phyloP scores from a whole-genome alignment of 2,888 invertebrate genomes.

The Drosophila pullipes region DNA sequence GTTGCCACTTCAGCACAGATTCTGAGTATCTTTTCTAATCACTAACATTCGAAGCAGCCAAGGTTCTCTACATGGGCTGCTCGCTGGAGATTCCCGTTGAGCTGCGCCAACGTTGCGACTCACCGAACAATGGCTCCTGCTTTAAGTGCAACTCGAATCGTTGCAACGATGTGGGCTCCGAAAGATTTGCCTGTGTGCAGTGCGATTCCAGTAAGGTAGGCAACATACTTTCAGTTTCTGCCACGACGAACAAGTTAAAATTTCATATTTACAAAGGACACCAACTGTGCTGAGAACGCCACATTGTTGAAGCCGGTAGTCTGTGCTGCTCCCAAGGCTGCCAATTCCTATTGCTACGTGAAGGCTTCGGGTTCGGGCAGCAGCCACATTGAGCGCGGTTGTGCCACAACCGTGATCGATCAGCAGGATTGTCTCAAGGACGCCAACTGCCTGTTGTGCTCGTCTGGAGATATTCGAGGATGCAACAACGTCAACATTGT shows the following conservation, averaged over 20 bases:
- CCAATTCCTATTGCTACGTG: conserved; percentile 82
- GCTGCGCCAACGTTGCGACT: conserved; percentile 72
- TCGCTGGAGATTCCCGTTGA: conserved; percentile 74
- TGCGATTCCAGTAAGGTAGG: conserved; percentile 77
- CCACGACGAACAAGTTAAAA: no score
- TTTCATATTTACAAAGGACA: conserved; percentile 49
- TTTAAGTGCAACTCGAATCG: conserved; percentile 81
- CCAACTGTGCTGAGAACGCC: conserved; percentile 69
- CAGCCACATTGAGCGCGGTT: conserved; percentile 72
- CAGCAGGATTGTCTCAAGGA: conserved; percentile 70
- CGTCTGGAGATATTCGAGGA: conserved; percentile 74
- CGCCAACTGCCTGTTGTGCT: conserved; percentile 75
- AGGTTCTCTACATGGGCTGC: conserved; percentile 81
- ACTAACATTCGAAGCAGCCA: conserved; percentile 44
- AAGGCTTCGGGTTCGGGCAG: conserved; percentile 53
- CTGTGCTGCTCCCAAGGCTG: conserved; percentile 76
- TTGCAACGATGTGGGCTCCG: conserved; percentile 82
- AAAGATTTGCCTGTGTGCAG: conserved; percentile 75
- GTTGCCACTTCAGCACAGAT: conserved; percentile 9
- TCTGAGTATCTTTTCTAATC: background rate
- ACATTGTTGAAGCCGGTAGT: conserved; percentile 55
- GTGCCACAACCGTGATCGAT: conserved; percentile 62
- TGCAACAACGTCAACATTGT: conserved; percentile 77
- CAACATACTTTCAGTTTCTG: rapidly evolving
- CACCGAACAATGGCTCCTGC: conserved; percentile 57